Evolutionary conservation across 2,888 invertebrate species (phyloP), one percentile per base, ranked within the genome.

Genomic region (Pristionchus mayeri): DNA sequence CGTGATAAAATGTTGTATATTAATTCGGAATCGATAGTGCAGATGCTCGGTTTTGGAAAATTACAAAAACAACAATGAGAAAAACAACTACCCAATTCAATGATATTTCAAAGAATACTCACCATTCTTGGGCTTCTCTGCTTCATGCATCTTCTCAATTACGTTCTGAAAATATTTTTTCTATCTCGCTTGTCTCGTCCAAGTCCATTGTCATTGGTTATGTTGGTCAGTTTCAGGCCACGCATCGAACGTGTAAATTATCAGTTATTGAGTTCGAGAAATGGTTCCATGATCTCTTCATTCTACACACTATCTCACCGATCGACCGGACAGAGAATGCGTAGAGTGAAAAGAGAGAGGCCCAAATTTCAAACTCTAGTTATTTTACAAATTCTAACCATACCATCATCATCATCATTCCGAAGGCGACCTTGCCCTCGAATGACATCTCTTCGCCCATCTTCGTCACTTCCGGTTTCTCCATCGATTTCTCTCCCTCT

Each of bases 381-480:
- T n/a, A n/a, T n/a, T n/a, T n/a, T n/a, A n/a, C n/a, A n/a, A n/a
- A n/a, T n/a, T n/a, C n/a, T n/a, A n/a, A n/a, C 24, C 40, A 78
- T 57, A 57, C 80, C 57, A 16, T 27, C 80, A 18, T 80, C 37
- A 4, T 3, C 13, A 57, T 37, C 80, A 40, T 54, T n/a, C 21
- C 40, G 27, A 54, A 54, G n/a, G 7, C 60, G 40, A 40, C 80
- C 9, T 48, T 57, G 60, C 80, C 57, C 37, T 24, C 57, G 54
- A 57, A 54, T 30, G 80, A 57, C 80, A 40, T 80, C 57, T 40
- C 80, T 16, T 54, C n/a, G n/a, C n/a, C 16, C 40, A 40, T 48
- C 11, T 44, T 44, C 3, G 76, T 27, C 27, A 27, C 21, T 54
- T 24, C 48, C 24, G 48, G 24, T 27, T 24, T 76, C 48, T 76